Percentiles rank a stretch among this genome's conserved stretches.
phyloP scores from a whole-genome alignment of 1,140 invertebrate genomes.

The Campoletis sonorensis region DNA sequence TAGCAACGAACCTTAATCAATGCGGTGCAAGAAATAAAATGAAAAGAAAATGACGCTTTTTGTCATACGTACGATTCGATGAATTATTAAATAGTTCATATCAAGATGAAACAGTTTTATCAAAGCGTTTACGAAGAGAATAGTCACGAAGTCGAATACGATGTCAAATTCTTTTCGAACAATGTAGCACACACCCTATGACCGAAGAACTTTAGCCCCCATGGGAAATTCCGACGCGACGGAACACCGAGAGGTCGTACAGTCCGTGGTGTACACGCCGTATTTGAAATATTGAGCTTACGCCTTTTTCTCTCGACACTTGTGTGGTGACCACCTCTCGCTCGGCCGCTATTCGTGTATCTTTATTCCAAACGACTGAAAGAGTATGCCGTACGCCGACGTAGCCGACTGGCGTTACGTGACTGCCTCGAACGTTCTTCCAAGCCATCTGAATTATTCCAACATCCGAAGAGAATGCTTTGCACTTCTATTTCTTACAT shows the following conservation, averaged over 20 bases:
- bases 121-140: neutral
- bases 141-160: neutral
- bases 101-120: neutral
- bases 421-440: slow-evolving; percentile 36
- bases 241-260: neutral
- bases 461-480: slow-evolving; percentile 39
- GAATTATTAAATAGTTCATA: neutral
- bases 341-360: neutral
- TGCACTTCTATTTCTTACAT: neutral
- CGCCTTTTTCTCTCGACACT: slow-evolving; percentile 19
- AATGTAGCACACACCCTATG: neutral
- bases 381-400: slow-evolving; percentile 7
- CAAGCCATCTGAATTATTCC: slow-evolving; percentile 53
- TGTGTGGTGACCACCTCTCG: too few species aligned
- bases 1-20: too few species aligned
- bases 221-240: slow-evolving; percentile 34
- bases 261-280: neutral
- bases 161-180: slow-evolving; percentile 34
- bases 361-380: neutral
- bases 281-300: slow-evolving; percentile 37
- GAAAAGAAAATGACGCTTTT: too few species aligned
- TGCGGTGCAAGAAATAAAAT: too few species aligned
- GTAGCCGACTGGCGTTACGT: slow-evolving; percentile 41
- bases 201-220: neutral
- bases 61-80: too few species aligned